Base-by-base conservation (phyloP, 2,797 vertebrate genomes). In the Liasis olivaceus region DNA sequence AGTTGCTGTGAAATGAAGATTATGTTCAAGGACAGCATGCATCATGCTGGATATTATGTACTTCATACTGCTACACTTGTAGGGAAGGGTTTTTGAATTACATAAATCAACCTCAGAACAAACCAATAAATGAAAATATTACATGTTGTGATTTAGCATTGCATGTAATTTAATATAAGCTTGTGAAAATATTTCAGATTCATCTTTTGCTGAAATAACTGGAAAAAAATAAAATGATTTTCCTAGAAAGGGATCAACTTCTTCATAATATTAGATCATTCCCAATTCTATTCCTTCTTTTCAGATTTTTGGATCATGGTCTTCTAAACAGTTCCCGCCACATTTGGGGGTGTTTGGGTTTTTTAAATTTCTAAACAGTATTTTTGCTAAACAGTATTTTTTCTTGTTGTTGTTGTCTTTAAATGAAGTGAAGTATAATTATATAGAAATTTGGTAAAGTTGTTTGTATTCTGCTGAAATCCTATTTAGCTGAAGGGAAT, bases 401-500 rank as follows among this genome's bases (percentile, higher is more conserved):
- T 1, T 96, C 96, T 96, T 66, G 28, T 66, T 66, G 63, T 96
- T 66, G 26, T 66, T 66, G 63, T 64, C n/a, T 64, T 66, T 66
- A 66, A 66, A 28, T 66, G 28, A 95, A 93, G 94, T n/a, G 63
- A 95, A 93, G 94, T n/a, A 87, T 97, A 97, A 96, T 56, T 94
- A 96, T 89, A 91, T 93, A 96, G 95, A 97, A 96, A 96, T 96
- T 96, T 92, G 96, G 92, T 28, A 94, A 97, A 95, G 95, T 95
- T 97, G 95, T 97, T 97, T 97, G 96, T 96, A 97, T 97, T 97
- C 94, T 90, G 91, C 93, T 96, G 97, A 97, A 97, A 97, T 96
- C 96, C 95, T 97, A 94, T 97, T 96, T 97, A 96, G 97, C 97
- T 97, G 96, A 97, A 97, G 96, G 97, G 96, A 94, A 97, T 97